Evolutionary conservation across 2,113 vertebrate genomes (phyloP), one percentile per base, ranked within the genome.

Genomic region (Aegotheles bennettii): DNA sequence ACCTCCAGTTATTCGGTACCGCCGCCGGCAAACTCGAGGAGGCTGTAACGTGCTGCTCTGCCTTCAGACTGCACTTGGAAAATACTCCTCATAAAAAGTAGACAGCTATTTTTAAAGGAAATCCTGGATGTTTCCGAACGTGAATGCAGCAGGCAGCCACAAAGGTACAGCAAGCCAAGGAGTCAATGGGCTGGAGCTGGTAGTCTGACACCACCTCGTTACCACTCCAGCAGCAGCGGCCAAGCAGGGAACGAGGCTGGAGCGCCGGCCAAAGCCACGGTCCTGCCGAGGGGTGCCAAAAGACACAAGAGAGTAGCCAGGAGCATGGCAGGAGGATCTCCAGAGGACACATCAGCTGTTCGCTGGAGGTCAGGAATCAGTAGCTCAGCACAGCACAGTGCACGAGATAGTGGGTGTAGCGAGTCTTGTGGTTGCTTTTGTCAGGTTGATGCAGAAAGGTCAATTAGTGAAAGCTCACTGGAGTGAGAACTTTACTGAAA

Each of bases 101-200:
- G 54, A 4, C 1, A 8, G 91, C 89, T 96, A 64, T 96, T 96
- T 96, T 89, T 93, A 84, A 93, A 93, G 88, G 85, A 86, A 94
- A 93, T 92, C 93, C 95, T 89, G 90, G 91, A 93, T 31, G 80
- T 54, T 63, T 86, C 90, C 48, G 79, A 74, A 68, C 1, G 1
- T 11, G 60, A 68, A 78, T 1, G 63, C 89, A 87, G 48, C 78
- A 45, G 59, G 83, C 83, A 75, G 89, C 91, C 35, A 4, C 90
- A 13, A 13, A 77, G 69, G 91, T 57, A 24, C 0, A 0, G 25
- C 51, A 31, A 82, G 88, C 60, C 85, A 93, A 61, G 2, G 16
- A 78, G 76, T 42, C 68, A 31, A 71, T 4, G 93, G 80, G 76
- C 29, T 97, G 92, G 79, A 54, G 25, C 68, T 47, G 60, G 51